Conservation (phyloP, 2,888 invertebrate genomes). For the Cylloceria caligata region DNA sequence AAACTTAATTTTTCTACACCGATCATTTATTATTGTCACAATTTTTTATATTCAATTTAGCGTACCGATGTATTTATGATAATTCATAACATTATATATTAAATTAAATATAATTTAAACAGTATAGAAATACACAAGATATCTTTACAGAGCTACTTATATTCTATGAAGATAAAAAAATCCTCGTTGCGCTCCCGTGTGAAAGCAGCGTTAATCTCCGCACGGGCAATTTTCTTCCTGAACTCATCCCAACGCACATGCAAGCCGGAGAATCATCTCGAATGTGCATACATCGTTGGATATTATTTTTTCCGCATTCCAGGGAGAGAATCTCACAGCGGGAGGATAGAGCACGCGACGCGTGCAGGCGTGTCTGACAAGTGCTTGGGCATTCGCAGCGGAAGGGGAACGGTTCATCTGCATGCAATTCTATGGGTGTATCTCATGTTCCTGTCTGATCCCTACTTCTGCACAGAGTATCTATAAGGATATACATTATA, state of each 20-base stretch:
- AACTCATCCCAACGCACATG: conserved; percentile 7
- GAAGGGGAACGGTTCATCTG: conserved; percentile 19
- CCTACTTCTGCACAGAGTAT: not conserved
- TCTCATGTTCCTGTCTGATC: not conserved
- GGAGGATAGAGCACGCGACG: conserved; percentile 46
- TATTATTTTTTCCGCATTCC: conserved; percentile 49
- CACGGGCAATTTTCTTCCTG: conserved; percentile 20
- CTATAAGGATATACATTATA: not conserved
- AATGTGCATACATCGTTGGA: conserved; percentile 19
- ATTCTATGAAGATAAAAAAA: not conserved
- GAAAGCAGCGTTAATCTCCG: not conserved
- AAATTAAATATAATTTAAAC: too few relatives aligned
- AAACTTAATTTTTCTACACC: too few relatives aligned
- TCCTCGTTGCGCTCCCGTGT: conserved; percentile 4
- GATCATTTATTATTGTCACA: too few relatives aligned
- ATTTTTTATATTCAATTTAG: too few relatives aligned
- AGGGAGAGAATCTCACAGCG: conserved; percentile 39
- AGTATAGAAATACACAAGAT: not conserved
- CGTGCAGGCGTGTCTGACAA: conserved; percentile 44
- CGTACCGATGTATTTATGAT: too few relatives aligned
- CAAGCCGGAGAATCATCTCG: conserved; percentile 7
- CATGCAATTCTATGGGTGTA: conserved; percentile 46
- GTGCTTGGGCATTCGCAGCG: conserved; percentile 15
- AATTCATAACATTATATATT: too few relatives aligned
- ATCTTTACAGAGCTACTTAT: not conserved